Evolutionary conservation across 2,113 vertebrate genomes (phyloP), one percentile per base, ranked within the genome.

Genomic region (Callospermophilus lateralis): DNA sequence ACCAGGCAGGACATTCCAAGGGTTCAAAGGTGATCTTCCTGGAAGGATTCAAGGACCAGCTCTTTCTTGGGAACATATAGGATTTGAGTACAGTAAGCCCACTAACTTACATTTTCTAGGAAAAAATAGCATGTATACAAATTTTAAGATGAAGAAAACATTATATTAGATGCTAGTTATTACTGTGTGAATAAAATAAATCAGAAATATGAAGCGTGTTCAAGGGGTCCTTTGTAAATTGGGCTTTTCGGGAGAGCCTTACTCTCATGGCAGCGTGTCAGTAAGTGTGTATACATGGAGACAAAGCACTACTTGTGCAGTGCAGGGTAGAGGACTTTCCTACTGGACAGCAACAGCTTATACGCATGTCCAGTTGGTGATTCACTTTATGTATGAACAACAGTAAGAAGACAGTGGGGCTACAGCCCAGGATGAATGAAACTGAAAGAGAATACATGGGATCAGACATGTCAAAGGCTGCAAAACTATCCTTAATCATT

Each of bases 261-360:
- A 11, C 22, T 32, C 0, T 20, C n/a, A n/a, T n/a, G 11, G 8
- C 10, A 48, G 28, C 17, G 6, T 16, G 1, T 61, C 22, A 77
- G 10, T 19, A 19, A 76, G 67, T 4, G 0, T 3, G 10, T 32
- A 0, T 17, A 83, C 20, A 4, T 15, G 2, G 93, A 2, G 19
- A 63, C 61, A 58, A 76, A 93, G 19, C 3, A 8, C 24, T 5
- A 4, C 30, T 42, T 12, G 10, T 15, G 17, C 53, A 39, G 42
- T 61, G 30, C 22, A 34, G 10, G 3, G 32, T 78, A 15, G 45
- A 70, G 11, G 19, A 3, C 51, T 37, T 28, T 28, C 9, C 7
- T 48, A 28, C 4, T 30, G 34, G 22, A 68, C 11, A 85, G 13
- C 77, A 53, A 65, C 28, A 4, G 1, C 19, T 39, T 34, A 70